A percentile compares a stretch with the other conserved stretches of the same genome.
phyloP scores from a whole-genome alignment of 2,888 invertebrate species.

The Tenthredo distinguenda region DNA sequence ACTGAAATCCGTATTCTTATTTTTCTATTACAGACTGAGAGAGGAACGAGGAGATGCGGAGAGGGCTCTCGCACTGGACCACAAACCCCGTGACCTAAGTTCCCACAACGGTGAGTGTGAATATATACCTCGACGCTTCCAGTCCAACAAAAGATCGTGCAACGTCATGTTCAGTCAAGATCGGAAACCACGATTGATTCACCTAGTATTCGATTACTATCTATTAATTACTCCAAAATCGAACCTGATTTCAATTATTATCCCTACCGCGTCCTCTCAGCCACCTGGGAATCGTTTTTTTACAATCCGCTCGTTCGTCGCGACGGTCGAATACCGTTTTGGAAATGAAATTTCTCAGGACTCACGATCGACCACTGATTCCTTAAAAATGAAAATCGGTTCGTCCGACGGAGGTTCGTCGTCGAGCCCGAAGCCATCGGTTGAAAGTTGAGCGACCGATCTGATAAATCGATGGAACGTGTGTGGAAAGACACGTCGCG shows the following conservation, averaged over 20 bases:
- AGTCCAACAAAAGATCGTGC: slow-evolving; percentile 24
- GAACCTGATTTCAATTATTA: slow-evolving; percentile 24
- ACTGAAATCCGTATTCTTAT: slow-evolving; percentile 53
- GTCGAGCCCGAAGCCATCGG: too few species aligned
- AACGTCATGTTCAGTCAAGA: slow-evolving; percentile 31
- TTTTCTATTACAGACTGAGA: slow-evolving; percentile 87
- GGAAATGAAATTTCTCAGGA: neutral
- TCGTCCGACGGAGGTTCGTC: too few species aligned
- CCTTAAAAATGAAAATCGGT: neutral
- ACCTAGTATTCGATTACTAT: slow-evolving; percentile 37
- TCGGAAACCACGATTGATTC: slow-evolving; percentile 23
- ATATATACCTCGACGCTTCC: slow-evolving; percentile 1
- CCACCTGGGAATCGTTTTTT: neutral
- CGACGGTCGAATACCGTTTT: neutral
- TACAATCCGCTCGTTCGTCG: neutral
- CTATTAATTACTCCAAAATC: slow-evolving; percentile 36
- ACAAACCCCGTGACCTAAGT: slow-evolving; percentile 91
- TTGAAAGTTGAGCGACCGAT: neutral
- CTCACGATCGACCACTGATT: neutral
- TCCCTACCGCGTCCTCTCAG: neutral
- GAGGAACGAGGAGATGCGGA: slow-evolving; percentile 93
- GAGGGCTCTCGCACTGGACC: slow-evolving; percentile 88
- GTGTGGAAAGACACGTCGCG: neutral
- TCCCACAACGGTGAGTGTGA: slow-evolving; percentile 90
- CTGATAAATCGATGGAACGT: neutral